These are phyloP conservation scores for Henricia sp. DNA, from an alignment of 53 echinoderm and acorn worm genomes.

Conservation along the genomic window DNA sequence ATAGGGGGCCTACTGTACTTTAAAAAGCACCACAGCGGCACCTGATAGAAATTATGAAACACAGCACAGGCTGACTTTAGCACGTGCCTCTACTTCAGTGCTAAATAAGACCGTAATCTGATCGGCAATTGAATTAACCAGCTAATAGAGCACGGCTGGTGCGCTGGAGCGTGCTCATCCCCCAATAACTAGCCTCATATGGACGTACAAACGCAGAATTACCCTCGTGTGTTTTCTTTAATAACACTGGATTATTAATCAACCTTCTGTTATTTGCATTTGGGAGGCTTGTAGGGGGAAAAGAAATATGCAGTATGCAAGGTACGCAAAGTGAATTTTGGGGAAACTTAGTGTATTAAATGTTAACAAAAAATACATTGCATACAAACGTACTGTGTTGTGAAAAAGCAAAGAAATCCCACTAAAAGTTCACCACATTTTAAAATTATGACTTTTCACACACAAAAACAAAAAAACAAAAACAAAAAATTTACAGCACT, in stretches of 20 bases:
- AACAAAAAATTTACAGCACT: no score
- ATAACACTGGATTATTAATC: slow-evolving; percentile 15
- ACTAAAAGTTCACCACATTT: no score
- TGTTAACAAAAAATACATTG: no score
- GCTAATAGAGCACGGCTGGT: background rate
- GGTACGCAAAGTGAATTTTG: background rate
- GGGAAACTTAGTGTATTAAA: no score
- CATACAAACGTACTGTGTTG: no score
- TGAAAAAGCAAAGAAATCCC: no score
- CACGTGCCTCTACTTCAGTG: background rate
- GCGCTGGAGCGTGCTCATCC: background rate
- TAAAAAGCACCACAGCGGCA: background rate
- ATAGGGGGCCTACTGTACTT: background rate
- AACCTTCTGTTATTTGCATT: background rate
- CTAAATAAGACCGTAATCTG: slow-evolving; percentile 46
- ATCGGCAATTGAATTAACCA: slow-evolving; percentile 40
- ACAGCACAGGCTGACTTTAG: slow-evolving; percentile 27
- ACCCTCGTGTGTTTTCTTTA: background rate
- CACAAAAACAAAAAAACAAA: background rate
- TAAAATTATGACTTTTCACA: no score
- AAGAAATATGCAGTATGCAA: background rate
- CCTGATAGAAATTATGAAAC: background rate
- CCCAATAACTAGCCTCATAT: slow-evolving; percentile 17
- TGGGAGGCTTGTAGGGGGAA: no score
- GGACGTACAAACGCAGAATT: slow-evolving; percentile 13